Base-by-base conservation (phyloP, 2,113 vertebrate species). In the Catharus fuscescens region DNA sequence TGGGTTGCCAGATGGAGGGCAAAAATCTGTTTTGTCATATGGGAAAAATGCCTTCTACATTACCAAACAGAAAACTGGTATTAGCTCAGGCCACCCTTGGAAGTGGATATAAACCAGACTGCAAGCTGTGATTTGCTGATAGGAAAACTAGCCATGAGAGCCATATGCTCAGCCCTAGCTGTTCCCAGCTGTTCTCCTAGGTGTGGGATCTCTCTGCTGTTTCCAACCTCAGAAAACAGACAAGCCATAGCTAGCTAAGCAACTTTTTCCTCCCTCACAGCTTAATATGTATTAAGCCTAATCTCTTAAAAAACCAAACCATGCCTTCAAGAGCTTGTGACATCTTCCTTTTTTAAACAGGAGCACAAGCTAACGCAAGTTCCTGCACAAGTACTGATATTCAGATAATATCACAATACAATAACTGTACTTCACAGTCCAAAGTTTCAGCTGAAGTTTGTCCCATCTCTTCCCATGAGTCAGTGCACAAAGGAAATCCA, bases 31-130 rank as follows among this genome's bases (percentile, higher is more conserved):
- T 81, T 44, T 90, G 87, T 79, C 91, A 85, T 65, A 80, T 34
- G 62, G 71, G 89, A 92, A 96, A 95, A 94, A 96, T 77, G 73
- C 64, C 70, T 95, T 92, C 78, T 54, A 57, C 36, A 29, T 82
- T 72, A 94, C 34, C 70, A 82, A 89, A 92, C 15, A 76, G 76
- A 81, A 81, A 56, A 5, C 3, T 53, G 77, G 61, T 85, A 57
- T 87, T 67, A 81, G 70, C 50, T 79, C 73, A 82, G 87, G 84
- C 70, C 45, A 74, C 73, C 36, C 62, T 91, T 53, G 18, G n/a
- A 71, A 84, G 66, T 44, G 57, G 80, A 81, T 73, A 71, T 14
- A 95, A 93, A 92, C 38, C 94, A 92, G 86, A 81, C 25, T n/a
- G 69, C 44, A 36, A 76, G 69, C 61, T 3, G 8, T 38, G 84